Percentiles rank a stretch among this genome's conserved stretches.
phyloP scores from a whole-genome alignment of 2,888 invertebrate species.

The Drosophila stalkeri region DNA sequence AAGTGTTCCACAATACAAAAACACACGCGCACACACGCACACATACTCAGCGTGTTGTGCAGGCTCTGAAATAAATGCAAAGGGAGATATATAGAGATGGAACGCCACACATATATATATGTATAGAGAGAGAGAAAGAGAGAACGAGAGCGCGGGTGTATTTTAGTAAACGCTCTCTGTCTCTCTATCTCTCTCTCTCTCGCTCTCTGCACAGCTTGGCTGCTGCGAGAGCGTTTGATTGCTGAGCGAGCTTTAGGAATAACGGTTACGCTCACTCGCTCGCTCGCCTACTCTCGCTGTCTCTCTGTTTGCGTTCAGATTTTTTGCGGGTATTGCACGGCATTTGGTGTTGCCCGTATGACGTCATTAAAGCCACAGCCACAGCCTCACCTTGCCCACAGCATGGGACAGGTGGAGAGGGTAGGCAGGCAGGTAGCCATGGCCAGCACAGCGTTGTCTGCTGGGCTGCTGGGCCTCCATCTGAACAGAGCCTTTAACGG shows the following conservation, averaged over 20 bases:
- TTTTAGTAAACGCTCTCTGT: too few species aligned
- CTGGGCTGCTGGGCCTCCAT: conserved; percentile 24
- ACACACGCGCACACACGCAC: conserved; percentile 16
- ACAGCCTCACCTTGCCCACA: conserved; percentile 66
- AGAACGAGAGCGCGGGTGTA: not conserved
- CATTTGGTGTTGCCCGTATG: conserved; percentile 62
- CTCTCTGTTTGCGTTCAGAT: conserved; percentile 37
- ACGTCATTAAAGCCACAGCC: conserved; percentile 72
- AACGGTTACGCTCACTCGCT: conserved; percentile 1
- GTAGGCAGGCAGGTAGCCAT: conserved; percentile 43
- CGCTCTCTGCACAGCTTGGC: conserved; percentile 44
- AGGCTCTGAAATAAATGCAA: conserved; percentile 51
- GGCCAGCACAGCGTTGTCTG: conserved; percentile 32
- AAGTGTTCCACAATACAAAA: conserved; percentile 68
- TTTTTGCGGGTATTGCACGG: conserved; percentile 70
- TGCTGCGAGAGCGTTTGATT: conserved; percentile 35
- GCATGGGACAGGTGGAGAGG: conserved; percentile 15
- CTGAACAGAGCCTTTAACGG: conserved; percentile 15
- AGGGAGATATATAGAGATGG: not conserved
- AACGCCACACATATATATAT: not conserved
- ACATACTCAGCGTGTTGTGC: conserved; percentile 44
- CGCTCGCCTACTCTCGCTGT: not conserved
- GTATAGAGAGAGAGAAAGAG: conserved; percentile 7
- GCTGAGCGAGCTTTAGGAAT: conserved; percentile 1
- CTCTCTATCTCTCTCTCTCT: not conserved